These are phyloP conservation scores for Todiramphus saurophagus DNA, from an alignment of 2,113 vertebrate genomes.

Conservation along the genomic window DNA sequence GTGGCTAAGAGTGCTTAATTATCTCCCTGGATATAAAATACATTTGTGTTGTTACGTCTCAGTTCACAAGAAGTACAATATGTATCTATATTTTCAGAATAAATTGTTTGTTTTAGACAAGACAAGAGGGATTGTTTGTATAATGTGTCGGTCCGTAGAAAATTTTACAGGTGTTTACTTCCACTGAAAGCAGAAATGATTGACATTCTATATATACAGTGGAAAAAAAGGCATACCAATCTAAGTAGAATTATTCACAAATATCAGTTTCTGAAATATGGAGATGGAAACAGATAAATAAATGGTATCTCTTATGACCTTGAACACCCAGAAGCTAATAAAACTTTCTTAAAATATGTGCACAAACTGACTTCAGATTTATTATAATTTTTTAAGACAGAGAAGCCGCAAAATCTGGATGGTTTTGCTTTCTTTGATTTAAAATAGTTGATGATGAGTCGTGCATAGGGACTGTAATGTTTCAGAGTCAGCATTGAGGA, in stretches of 20 bases:
- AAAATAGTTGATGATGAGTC: neutral
- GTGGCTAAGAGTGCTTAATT: neutral
- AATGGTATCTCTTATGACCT: neutral
- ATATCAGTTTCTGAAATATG: neutral
- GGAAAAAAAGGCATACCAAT: neutral
- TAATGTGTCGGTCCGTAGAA: neutral
- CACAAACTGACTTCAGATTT: neutral
- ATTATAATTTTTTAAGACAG: neutral
- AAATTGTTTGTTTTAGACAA: neutral
- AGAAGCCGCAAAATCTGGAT: neutral
- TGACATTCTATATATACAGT: neutral
- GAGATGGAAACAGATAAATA: neutral
- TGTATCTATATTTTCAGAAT: neutral
- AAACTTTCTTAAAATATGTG: neutral
- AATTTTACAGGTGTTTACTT: neutral
- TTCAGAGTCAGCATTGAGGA: neutral
- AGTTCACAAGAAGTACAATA: neutral
- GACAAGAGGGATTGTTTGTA: neutral
- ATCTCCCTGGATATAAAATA: neutral
- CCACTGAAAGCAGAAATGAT: neutral
- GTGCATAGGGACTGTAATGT: neutral
- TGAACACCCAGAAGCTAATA: neutral
- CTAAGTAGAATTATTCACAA: neutral
- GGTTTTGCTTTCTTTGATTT: conserved; percentile 19
- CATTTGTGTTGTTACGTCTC: neutral